Evolutionary conservation across 2,113 vertebrate genomes (phyloP), one percentile per base, ranked within the genome.

Genomic region (Coregonus clupeaformis): DNA sequence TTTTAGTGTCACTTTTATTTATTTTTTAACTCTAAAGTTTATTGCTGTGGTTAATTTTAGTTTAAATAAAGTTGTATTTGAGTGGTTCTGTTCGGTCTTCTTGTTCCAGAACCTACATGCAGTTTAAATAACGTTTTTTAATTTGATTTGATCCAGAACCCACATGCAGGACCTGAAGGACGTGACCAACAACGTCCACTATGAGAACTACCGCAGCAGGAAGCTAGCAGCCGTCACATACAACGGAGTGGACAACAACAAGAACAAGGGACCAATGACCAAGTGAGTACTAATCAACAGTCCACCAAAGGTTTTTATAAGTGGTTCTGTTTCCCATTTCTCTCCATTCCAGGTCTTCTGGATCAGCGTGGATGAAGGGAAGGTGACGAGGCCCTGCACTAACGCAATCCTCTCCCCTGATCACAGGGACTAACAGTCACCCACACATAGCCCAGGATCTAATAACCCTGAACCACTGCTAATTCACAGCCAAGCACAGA

Each of bases 161-260:
- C 96, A 98, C 66, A 98, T 98, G 96, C 97, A 98, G 87, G 97
- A 98, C 85, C 91, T 98, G 84, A 98, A 98, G 89, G 97, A 98
- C 47, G 96, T 98, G 75, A 98, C 97, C 59, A 98, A 98, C 87
- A 98, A 98, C 2, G 96, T 98, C 67, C 97, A 98, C 87, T 98
- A 98, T 69, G 97, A 98, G 90, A 98, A 98, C 88, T 97, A 97
- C 85, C 92, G 97, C 69, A 98, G 96, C 92, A 93, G 95, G 86
- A 97, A 98, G 68, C 90, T 98, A 70, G 97, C 97, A 74, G 97
- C 96, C 9, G 97, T 98, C 85, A 98, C 96, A 67, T 98, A 95
- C 73, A 98, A 97, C 0, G 95, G 96, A 11, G 93, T 95, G 52
- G 96, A 98, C 87, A 97, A 97, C 91, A 97, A 96, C 80, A 97